Conservation (phyloP, 2,113 vertebrate species). For the Mirza zaza region DNA sequence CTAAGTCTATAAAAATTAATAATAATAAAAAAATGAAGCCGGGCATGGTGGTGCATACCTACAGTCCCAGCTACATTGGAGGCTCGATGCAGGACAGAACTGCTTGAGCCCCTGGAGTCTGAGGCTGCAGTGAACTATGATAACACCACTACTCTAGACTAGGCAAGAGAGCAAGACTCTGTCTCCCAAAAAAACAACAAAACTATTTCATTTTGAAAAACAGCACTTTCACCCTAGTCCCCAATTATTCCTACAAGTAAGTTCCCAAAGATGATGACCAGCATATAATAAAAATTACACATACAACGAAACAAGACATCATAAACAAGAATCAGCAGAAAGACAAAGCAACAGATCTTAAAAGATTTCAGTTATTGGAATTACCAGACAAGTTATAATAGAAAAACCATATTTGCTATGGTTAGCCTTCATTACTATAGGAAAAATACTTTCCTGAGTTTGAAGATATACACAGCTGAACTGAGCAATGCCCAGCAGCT, state of each 20-base stretch:
- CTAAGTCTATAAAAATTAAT: too few species aligned
- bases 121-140: too few species aligned
- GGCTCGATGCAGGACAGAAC: too few species aligned
- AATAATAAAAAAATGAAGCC: too few species aligned
- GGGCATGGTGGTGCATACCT: too few species aligned
- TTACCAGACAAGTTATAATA: background rate
- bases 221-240: background rate
- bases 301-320: background rate
- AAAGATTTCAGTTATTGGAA: background rate
- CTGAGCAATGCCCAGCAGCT: background rate
- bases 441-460: background rate
- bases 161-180: too few species aligned
- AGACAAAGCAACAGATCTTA: background rate
- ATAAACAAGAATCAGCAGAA: background rate
- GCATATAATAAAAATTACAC: background rate
- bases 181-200: too few species aligned
- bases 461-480: background rate
- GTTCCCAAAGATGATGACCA: background rate
- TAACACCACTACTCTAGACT: too few species aligned
- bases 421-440: background rate
- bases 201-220: background rate
- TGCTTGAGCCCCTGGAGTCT: too few species aligned
- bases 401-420: background rate
- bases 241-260: conserved; percentile 6
- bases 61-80: too few species aligned